Evolutionary conservation across 2,888 invertebrate genomes (phyloP).

Genomic region (Sphaerophoria taeniata): DNA sequence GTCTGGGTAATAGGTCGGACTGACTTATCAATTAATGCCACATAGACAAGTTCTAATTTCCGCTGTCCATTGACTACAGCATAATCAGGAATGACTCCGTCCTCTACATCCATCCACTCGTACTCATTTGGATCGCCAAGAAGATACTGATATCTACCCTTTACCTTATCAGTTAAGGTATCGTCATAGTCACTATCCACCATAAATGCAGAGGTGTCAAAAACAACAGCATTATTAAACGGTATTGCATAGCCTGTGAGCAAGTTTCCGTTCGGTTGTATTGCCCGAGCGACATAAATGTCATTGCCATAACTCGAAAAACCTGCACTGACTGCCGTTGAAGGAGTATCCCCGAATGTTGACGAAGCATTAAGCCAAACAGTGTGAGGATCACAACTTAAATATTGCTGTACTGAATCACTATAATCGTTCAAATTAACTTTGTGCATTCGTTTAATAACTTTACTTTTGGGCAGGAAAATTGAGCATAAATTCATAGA

Average conservation of each 20-base stretch:
- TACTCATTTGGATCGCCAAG: not conserved
- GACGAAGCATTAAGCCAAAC: not conserved
- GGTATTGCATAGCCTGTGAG: not conserved
- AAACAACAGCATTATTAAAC: not conserved
- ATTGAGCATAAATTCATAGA: not conserved
- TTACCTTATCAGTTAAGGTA: not conserved
- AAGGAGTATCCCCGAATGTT: not conserved
- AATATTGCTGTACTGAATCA: not conserved
- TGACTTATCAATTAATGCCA: not conserved
- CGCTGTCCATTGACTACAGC: not conserved
- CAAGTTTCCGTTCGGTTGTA: not conserved
- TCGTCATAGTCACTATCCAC: not conserved
- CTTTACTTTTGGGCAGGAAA: not conserved
- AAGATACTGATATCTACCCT: not conserved
- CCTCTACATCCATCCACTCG: not conserved
- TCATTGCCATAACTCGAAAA: not conserved
- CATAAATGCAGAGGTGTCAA: not conserved
- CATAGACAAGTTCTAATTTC: not conserved
- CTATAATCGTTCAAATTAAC: not conserved
- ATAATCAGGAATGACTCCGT: not conserved
- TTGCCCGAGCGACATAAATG: not conserved
- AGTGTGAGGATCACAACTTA: not conserved
- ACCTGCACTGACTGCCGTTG: not conserved
- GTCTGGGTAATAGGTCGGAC: not conserved
- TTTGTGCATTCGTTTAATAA: not conserved